A percentile compares a stretch with the other conserved stretches of the same genome.
Conservation (phyloP, 1,140 invertebrate species). For the Pentalonia nigronervosa region DNA sequence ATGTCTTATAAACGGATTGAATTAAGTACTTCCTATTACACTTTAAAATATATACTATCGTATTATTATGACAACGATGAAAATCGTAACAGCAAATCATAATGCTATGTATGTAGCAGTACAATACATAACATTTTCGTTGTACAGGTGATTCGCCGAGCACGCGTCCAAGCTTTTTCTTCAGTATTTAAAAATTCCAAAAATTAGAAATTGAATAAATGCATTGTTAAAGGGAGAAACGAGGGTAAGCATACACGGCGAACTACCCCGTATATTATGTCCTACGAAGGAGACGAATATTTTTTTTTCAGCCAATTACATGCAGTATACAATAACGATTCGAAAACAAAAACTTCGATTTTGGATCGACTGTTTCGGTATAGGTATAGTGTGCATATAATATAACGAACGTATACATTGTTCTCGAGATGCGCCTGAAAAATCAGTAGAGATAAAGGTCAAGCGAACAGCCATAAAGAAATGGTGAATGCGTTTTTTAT, state of each 20-base stretch:
- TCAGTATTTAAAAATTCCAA: background rate
- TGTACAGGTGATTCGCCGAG: background rate
- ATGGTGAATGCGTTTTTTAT: background rate
- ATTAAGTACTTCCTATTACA: background rate
- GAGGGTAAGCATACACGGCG: background rate
- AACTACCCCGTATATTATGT: background rate
- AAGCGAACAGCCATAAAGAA: background rate
- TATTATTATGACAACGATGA: background rate
- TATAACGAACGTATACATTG: background rate
- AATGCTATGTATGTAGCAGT: background rate
- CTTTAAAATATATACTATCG: background rate
- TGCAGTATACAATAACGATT: background rate
- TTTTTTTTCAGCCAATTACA: background rate
- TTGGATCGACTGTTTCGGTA: background rate
- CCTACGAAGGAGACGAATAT: background rate
- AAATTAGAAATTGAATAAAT: background rate
- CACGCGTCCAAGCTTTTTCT: too few relatives aligned
- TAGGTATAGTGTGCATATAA: background rate
- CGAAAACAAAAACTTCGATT: background rate
- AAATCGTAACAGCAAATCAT: background rate
- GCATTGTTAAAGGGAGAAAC: background rate
- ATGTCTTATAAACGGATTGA: background rate
- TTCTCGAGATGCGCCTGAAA: background rate
- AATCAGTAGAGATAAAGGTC: background rate
- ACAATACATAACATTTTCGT: background rate